These are phyloP conservation scores for Lasioglossum vierecki DNA, from an alignment of 2,888 invertebrate genomes.

Conservation along the genomic window DNA sequence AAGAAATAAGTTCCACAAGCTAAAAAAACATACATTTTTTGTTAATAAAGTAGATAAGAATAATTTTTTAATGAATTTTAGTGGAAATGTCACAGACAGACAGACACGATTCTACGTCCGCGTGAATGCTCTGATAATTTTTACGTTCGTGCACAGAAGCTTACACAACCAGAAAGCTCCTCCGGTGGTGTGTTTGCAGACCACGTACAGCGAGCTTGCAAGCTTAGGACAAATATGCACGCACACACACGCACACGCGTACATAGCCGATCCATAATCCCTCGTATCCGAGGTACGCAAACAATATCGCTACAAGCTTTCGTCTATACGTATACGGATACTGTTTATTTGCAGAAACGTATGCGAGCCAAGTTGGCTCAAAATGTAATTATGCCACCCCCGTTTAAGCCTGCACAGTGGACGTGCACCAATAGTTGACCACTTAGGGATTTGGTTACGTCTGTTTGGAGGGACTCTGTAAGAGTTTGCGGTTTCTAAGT, in stretches of 20 bases:
- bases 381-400: background rate
- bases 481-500: background rate
- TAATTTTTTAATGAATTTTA: too few species aligned
- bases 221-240: slow-evolving; percentile 30
- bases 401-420: background rate
- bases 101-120: slow-evolving; percentile 1
- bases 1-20: too few species aligned
- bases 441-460: background rate
- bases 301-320: slow-evolving; percentile 40
- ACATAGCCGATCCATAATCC: slow-evolving; percentile 39
- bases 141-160: background rate
- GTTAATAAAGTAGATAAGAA: too few species aligned
- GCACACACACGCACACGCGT: slow-evolving; percentile 17
- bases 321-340: background rate
- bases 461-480: background rate
- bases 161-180: background rate
- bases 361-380: background rate
- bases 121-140: slow-evolving; percentile 16
- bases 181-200: slow-evolving; percentile 28
- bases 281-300: slow-evolving; percentile 27
- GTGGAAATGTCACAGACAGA: too few species aligned
- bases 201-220: slow-evolving; percentile 12
- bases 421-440: background rate
- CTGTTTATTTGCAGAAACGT: slow-evolving; percentile 37
- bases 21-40: too few species aligned